A percentile compares a stretch with the other conserved stretches of the same genome.
These are phyloP conservation scores for Pristionchus japonicus DNA, from an alignment of 2,888 invertebrate species.

Conservation along the genomic window DNA sequence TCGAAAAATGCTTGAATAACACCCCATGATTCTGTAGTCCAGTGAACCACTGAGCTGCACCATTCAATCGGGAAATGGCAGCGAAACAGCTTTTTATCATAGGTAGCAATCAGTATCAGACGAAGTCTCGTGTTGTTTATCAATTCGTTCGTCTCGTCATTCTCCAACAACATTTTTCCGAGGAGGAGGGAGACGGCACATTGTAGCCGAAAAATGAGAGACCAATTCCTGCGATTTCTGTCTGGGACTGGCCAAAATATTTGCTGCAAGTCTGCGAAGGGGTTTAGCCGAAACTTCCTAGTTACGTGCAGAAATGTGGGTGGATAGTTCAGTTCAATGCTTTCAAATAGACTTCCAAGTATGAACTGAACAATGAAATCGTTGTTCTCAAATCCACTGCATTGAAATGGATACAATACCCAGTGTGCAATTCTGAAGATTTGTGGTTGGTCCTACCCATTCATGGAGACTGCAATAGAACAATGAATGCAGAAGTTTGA, in stretches of 20 bases:
- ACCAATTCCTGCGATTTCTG: background rate
- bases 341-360: too few relatives aligned
- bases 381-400: too few relatives aligned
- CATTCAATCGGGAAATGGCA: background rate
- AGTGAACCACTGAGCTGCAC: background rate
- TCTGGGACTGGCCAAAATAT: background rate
- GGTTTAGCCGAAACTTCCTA: background rate
- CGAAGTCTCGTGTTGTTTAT: background rate
- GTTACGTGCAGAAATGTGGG: background rate
- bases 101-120: background rate
- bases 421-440: background rate
- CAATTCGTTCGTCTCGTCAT: constrained; percentile 11
- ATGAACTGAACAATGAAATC: too few relatives aligned
- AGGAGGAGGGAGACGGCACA: background rate
- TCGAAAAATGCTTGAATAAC: too few relatives aligned
- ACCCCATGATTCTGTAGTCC: background rate
- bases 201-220: background rate
- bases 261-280: background rate
- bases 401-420: background rate
- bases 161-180: background rate
- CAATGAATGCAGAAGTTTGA: background rate
- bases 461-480: background rate
- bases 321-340: too few relatives aligned
- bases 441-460: background rate
- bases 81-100: background rate